phyloP scores from a whole-genome alignment of 2,888 invertebrate genomes.

The Boloria selene region DNA sequence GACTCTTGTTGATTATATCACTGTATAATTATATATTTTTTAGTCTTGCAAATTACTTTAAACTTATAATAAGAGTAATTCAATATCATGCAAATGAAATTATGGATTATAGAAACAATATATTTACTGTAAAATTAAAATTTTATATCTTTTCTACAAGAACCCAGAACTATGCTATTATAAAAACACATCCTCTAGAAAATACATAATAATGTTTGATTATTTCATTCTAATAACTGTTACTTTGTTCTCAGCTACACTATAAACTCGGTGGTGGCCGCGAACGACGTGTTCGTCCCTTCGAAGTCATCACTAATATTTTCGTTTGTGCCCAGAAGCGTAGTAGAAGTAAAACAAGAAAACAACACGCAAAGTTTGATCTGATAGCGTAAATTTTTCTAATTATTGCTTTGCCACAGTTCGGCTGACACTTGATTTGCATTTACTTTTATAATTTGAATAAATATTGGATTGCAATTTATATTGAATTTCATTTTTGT shows the following conservation, averaged over 20 bases:
- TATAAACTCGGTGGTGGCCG: conserved; percentile 57
- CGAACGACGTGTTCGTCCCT: conserved; percentile 82
- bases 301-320: conserved; percentile 85
- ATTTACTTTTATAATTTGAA: conserved; percentile 45
- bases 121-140: no score
- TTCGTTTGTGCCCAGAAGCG: conserved; percentile 84
- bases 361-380: background rate
- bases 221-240: no score
- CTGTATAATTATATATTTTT: no score
- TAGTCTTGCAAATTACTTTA: no score
- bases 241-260: conserved; percentile 78
- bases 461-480: conserved; percentile 18
- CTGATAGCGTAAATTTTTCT: background rate
- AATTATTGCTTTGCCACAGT: conserved; percentile 4
- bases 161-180: no score
- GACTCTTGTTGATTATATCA: no score
- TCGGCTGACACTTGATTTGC: conserved; percentile 44
- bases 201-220: no score
- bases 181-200: background rate
- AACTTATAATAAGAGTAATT: no score
- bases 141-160: no score
- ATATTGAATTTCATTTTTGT: background rate
- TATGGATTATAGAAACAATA: no score
- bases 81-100: no score
- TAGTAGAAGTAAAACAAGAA: conserved; percentile 46